Evolutionary conservation across 64 coral and sea anemone species (phyloP).

Genomic region (Montipora sp.): DNA sequence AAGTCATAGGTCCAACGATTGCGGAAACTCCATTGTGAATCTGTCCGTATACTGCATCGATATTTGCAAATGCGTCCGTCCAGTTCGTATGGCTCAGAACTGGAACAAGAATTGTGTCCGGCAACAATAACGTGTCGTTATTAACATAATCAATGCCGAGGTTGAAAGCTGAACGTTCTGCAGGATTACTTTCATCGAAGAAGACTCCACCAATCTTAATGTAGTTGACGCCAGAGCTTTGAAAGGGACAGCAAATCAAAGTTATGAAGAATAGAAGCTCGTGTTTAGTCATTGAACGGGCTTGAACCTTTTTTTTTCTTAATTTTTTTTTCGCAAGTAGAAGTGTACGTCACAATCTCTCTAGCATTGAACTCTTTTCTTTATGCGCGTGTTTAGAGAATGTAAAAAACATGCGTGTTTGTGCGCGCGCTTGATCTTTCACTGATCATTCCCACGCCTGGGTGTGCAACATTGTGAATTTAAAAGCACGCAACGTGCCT

Average conservation of each 20-base stretch:
- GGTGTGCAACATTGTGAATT: too few species aligned
- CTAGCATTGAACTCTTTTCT: too few species aligned
- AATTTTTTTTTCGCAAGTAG: background rate
- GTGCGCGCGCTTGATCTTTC: too few species aligned
- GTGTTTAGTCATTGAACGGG: background rate
- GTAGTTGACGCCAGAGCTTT: background rate
- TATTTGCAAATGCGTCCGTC: slow-evolving; percentile 70
- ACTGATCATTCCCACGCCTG: too few species aligned
- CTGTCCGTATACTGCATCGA: slow-evolving; percentile 73
- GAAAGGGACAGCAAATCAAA: background rate
- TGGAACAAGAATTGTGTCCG: slow-evolving; percentile 46
- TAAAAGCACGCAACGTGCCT: too few species aligned
- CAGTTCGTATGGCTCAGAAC: slow-evolving; percentile 60
- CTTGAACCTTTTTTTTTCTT: background rate
- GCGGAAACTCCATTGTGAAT: slow-evolving; percentile 61
- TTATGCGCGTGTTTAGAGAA: background rate
- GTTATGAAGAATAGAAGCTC: background rate
- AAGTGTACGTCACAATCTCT: background rate
- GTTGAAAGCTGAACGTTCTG: slow-evolving; percentile 62
- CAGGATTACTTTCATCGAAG: slow-evolving; percentile 12
- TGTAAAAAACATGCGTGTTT: too few species aligned
- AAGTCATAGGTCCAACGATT: slow-evolving; percentile 70
- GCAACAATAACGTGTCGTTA: slow-evolving; percentile 70
- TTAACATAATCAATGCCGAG: slow-evolving; percentile 82
- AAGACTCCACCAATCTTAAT: slow-evolving; percentile 83